Evolutionary conservation across 2,113 vertebrate genomes (phyloP), one percentile per base, ranked within the genome.

Genomic region (Rhinoderma darwinii): DNA sequence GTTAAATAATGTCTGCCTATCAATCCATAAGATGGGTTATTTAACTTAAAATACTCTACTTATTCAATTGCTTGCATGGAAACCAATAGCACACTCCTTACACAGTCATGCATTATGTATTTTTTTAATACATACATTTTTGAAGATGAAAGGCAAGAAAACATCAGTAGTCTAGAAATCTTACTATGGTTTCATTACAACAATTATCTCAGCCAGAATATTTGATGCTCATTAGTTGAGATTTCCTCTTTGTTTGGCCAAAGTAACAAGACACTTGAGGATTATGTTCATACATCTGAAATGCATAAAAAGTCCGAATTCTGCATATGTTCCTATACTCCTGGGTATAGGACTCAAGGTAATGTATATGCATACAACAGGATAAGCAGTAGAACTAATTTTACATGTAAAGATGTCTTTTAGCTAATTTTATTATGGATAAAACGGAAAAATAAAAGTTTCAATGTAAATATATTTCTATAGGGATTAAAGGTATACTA

Each of bases 171-270:
- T 81, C 78, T 54, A 81, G 54, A 63, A 81, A n/a, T 81, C 56
- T 61, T 61, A 81, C 78, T 59, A n/a, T 39, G 39, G 54, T 61
- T 81, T 81, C 78, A 81, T 81, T 81, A 81, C 54, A 81, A 61
- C 78, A 81, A 81, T 81, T 81, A 81, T 81, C 78, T 59, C 78
- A 81, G 51, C 54, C 54, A 61, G 78, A 56, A 81, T 37, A 81
- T 20, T 81, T 81, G 78, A 81, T 59, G 54, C 78, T 81, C 78
- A 81, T 81, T 81, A 81, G 54, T 61, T 81, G 78, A 81, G 54
- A 81, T 81, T 81, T 81, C 56, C 54, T 81, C 78, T 81, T 59
- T 81, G 78, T 81, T 63, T 32, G 78, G 78, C 78, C 54, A 63
- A 41, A 61, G 78, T 81, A 81, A 81, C 78, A 81, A 81, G 78